Conservation (phyloP, 2,113 vertebrate genomes). For the Hystrix cristata region DNA sequence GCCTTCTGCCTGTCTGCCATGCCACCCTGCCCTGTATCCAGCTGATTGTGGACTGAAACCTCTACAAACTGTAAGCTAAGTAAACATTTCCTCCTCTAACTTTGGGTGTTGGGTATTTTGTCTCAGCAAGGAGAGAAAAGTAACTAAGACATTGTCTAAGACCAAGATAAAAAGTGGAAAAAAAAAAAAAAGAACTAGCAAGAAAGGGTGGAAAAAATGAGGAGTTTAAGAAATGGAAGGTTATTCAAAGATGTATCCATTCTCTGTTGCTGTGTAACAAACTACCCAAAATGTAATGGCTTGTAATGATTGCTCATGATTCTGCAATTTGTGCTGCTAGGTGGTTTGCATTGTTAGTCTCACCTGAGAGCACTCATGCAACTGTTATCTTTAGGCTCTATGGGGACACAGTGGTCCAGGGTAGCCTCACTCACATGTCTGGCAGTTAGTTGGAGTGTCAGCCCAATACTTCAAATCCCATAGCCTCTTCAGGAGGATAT, state of each 20-base stretch:
- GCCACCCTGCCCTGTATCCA: no score
- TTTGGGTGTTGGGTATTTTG: no score
- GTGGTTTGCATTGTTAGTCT: background rate
- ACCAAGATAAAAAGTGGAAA: conserved; percentile 24
- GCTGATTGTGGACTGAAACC: no score
- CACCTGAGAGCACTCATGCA: background rate
- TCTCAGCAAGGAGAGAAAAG: no score
- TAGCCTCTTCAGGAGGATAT: background rate
- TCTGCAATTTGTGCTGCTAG: background rate
- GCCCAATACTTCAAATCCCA: background rate
- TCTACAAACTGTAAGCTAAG: no score
- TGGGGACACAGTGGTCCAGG: background rate
- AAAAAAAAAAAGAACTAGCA: conserved; percentile 28
- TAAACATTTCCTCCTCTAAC: no score
- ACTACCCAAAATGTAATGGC: background rate
- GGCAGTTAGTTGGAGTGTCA: background rate
- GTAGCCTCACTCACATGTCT: background rate
- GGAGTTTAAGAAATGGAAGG: background rate
- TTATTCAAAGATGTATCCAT: background rate
- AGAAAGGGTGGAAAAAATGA: background rate
- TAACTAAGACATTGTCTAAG: no score
- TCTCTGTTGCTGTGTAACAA: background rate
- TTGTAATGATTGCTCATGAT: background rate
- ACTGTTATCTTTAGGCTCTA: background rate
- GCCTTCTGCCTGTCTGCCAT: no score